Evolutionary conservation across 2,113 vertebrate genomes (phyloP).

Genomic region (Otis tarda): DNA sequence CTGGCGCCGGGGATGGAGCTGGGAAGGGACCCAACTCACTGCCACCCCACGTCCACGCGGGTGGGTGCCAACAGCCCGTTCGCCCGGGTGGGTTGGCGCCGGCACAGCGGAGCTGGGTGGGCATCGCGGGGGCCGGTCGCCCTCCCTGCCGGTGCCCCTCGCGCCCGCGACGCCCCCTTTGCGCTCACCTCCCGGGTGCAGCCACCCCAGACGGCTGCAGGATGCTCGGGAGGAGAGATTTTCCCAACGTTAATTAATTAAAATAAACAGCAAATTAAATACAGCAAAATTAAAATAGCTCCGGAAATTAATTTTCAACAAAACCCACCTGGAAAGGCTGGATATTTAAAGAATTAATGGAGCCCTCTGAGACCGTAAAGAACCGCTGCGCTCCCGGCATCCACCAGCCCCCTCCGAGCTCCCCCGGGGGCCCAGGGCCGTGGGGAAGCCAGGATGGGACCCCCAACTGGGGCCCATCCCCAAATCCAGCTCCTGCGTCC

Average conservation of each 20-base stretch:
- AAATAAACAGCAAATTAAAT: constrained; percentile 86
- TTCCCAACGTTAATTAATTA: constrained; percentile 81
- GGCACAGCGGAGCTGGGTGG: background rate
- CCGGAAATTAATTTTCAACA: constrained; percentile 83
- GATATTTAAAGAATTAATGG: constrained; percentile 74
- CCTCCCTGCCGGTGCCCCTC: background rate
- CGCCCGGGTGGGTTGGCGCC: rapidly evolving
- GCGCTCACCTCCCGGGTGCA: constrained; percentile 26
- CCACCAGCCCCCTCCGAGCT: background rate
- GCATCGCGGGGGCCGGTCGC: background rate
- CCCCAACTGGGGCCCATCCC: background rate
- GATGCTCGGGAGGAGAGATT: constrained; percentile 72
- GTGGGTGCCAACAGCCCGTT: background rate
- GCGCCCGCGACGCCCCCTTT: background rate
- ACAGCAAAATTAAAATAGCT: constrained; percentile 85
- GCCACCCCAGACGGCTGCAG: constrained; percentile 61
- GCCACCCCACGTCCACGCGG: rapidly evolving
- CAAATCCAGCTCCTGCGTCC: rapidly evolving
- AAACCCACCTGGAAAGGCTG: constrained; percentile 79
- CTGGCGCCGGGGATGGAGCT: background rate
- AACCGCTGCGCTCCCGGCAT: constrained; percentile 11
- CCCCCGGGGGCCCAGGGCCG: background rate
- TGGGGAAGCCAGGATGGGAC: background rate
- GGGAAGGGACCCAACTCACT: background rate
- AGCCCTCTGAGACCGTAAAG: constrained; percentile 61